These are phyloP conservation scores for Panagrolaimus sp. DNA, from an alignment of 1,140 invertebrate species.

Conservation along the genomic window DNA sequence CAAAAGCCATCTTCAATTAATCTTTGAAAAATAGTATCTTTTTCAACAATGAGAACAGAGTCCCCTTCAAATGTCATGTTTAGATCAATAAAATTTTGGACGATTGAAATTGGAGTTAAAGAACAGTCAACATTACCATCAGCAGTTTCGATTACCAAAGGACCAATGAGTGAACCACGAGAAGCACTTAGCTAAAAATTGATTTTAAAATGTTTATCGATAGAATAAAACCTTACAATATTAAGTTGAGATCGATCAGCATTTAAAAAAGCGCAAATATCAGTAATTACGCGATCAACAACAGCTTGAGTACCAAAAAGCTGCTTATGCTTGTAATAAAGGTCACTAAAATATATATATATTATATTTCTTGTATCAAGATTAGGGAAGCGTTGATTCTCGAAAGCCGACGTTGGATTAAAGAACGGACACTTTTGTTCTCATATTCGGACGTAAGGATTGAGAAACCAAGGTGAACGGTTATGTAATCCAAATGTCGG, in stretches of 20 bases:
- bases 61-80: constrained; percentile 68
- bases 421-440: too few species aligned
- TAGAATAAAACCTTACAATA: constrained; percentile 27
- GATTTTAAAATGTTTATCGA: neutral
- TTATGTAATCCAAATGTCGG: too few species aligned
- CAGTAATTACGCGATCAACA: constrained; percentile 32
- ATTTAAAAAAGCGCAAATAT: constrained; percentile 33
- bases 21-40: constrained; percentile 83
- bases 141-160: constrained; percentile 26
- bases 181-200: constrained; percentile 39
- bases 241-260: constrained; percentile 26
- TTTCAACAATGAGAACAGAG: constrained; percentile 81
- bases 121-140: constrained; percentile 27
- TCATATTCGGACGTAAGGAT: too few species aligned
- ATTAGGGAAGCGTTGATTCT: too few species aligned
- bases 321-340: constrained; percentile 39
- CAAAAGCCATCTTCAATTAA: constrained; percentile 70
- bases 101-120: constrained; percentile 20
- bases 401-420: too few species aligned
- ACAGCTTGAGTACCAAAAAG: constrained; percentile 29
- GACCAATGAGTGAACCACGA: constrained; percentile 33
- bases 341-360: constrained; percentile 31
- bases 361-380: neutral
- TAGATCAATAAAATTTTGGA: constrained; percentile 32
- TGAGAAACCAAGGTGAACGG: neutral